Evolutionary conservation across 1,140 invertebrate genomes (phyloP).

Genomic region (Ladona fulva): DNA sequence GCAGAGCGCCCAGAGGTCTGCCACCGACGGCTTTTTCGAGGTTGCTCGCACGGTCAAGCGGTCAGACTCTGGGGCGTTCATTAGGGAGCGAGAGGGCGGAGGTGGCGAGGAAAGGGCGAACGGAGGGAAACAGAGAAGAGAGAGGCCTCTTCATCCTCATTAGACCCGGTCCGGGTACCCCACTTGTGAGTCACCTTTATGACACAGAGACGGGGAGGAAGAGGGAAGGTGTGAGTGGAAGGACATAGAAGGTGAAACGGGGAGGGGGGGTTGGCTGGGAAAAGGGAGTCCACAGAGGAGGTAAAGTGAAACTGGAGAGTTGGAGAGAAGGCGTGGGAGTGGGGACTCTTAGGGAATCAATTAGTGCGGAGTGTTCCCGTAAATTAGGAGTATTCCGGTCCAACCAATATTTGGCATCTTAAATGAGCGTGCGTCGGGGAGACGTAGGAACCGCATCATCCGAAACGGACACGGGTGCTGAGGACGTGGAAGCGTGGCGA

Average conservation of each 20-base stretch:
- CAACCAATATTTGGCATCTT: background rate
- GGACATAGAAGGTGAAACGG: background rate
- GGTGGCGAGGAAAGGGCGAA: background rate
- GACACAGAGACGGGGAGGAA: background rate
- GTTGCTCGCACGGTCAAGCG: slow-evolving; percentile 5
- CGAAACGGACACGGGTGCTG: too few species aligned
- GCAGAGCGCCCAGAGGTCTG: background rate
- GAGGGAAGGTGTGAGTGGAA: background rate
- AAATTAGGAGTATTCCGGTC: slow-evolving; percentile 1
- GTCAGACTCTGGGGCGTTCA: background rate
- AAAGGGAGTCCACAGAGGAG: background rate
- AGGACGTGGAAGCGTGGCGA: too few species aligned
- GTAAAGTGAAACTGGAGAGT: too few species aligned
- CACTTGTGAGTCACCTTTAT: background rate
- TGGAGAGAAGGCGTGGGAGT: too few species aligned
- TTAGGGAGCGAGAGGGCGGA: background rate
- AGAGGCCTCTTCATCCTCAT: background rate
- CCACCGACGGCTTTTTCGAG: background rate
- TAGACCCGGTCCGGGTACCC: background rate
- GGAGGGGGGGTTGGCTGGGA: background rate
- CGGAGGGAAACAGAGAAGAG: background rate
- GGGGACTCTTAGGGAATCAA: background rate
- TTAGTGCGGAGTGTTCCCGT: background rate
- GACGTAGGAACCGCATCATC: too few species aligned
- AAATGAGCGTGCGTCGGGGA: background rate